Conservation (phyloP, 2,797 vertebrate genomes). For the Cynopterus sphinx region DNA sequence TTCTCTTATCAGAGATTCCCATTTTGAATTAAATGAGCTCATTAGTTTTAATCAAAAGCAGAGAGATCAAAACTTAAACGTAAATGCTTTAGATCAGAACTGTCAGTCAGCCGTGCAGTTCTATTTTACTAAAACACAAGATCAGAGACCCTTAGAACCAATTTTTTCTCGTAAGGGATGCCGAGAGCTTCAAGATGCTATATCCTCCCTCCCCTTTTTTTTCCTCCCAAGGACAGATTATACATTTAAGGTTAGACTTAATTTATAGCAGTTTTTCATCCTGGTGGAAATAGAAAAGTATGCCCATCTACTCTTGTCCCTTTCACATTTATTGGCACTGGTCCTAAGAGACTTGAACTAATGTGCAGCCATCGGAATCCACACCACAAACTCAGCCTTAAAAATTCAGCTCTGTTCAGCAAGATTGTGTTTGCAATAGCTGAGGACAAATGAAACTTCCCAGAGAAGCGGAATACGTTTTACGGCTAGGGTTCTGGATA, state of each 20-base stretch:
- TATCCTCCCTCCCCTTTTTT: slow-evolving; percentile 68
- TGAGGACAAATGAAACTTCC: slow-evolving; percentile 76
- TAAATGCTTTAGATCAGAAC: slow-evolving; percentile 97
- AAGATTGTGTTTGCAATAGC: slow-evolving; percentile 73
- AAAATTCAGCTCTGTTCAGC: slow-evolving; percentile 80
- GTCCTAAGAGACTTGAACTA: slow-evolving; percentile 83
- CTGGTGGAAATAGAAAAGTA: slow-evolving; percentile 85
- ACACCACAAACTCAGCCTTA: slow-evolving; percentile 76
- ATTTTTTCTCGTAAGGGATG: slow-evolving; percentile 90
- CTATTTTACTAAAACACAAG: slow-evolving; percentile 94
- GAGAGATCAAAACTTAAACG: slow-evolving; percentile 96
- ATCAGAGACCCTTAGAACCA: slow-evolving; percentile 94
- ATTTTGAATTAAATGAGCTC: slow-evolving; percentile 98
- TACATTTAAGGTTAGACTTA: slow-evolving; percentile 90
- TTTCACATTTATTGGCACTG: slow-evolving; percentile 83
- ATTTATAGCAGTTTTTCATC: slow-evolving; percentile 84
- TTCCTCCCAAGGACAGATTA: slow-evolving; percentile 88
- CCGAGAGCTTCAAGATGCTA: slow-evolving; percentile 88
- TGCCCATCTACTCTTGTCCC: slow-evolving; percentile 80
- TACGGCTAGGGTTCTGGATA: slow-evolving; percentile 53
- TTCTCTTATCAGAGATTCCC: slow-evolving; percentile 97
- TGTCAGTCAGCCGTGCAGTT: slow-evolving; percentile 94
- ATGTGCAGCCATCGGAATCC: slow-evolving; percentile 79
- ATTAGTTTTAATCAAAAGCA: slow-evolving; percentile 98
- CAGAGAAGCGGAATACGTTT: slow-evolving; percentile 65